These are phyloP conservation scores for Athalia circularis DNA, from an alignment of 2,888 invertebrate genomes.

Conservation along the genomic window DNA sequence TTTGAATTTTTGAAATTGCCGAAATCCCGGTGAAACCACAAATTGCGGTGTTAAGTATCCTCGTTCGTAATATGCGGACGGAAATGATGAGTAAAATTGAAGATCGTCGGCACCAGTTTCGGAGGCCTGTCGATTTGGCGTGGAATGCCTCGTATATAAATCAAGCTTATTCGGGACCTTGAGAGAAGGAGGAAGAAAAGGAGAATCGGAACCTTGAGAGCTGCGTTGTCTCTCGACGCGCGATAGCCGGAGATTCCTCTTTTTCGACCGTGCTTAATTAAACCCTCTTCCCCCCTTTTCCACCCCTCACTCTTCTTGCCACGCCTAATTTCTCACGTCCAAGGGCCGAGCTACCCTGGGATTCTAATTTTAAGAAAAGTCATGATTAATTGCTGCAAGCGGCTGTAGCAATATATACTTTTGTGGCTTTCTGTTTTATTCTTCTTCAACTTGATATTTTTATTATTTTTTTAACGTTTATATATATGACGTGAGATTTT, in stretches of 20 bases:
- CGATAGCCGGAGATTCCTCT: conserved; percentile 29
- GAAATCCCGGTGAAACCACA: too few relatives aligned
- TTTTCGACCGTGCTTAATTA: conserved; percentile 29
- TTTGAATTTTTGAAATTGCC: too few relatives aligned
- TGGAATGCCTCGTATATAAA: not conserved
- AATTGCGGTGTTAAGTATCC: too few relatives aligned
- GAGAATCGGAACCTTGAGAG: conserved; percentile 1
- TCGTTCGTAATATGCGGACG: too few relatives aligned
- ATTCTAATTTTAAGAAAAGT: conserved; percentile 41
- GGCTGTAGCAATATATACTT: conserved; percentile 1
- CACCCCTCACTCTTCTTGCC: not conserved
- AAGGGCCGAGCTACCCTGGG: conserved; percentile 7
- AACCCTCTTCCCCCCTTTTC: not conserved
- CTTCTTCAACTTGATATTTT: too few relatives aligned
- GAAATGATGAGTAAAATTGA: too few relatives aligned
- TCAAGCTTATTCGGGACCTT: conserved; percentile 14
- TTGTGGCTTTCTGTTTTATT: not conserved
- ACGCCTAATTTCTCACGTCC: conserved; percentile 37
- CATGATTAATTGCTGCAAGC: conserved; percentile 33
- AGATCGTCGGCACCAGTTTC: too few relatives aligned
- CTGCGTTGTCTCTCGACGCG: conserved; percentile 25
- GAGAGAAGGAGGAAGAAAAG: not conserved
- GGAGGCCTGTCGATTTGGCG: not conserved
- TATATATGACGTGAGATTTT: not conserved
- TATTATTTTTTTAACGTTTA: too few relatives aligned